Evolutionary conservation across 23 tunicate genomes (phyloP).

Genomic region (Corella eumyota): DNA sequence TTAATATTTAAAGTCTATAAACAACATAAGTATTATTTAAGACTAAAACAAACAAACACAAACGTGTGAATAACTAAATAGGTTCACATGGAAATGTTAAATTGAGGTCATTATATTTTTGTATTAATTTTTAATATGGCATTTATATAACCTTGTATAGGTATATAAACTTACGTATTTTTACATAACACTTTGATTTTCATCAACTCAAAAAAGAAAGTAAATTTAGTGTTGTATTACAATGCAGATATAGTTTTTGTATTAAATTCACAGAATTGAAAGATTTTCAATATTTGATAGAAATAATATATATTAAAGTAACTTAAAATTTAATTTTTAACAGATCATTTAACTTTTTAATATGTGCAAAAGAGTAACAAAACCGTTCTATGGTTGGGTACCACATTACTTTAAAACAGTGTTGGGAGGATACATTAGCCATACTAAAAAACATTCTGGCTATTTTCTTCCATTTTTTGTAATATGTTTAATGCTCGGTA

Average conservation of each 20-base stretch:
- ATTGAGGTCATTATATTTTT: too few relatives aligned
- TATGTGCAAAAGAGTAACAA: slow-evolving; percentile 10
- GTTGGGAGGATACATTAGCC: slow-evolving; percentile 8
- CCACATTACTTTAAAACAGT: slow-evolving; percentile 7
- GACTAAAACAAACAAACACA: too few relatives aligned
- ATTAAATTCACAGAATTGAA: not conserved
- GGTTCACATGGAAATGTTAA: too few relatives aligned
- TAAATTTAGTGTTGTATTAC: too few relatives aligned
- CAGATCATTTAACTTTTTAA: slow-evolving; percentile 6
- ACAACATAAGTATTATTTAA: too few relatives aligned
- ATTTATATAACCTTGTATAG: too few relatives aligned
- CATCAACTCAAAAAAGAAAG: too few relatives aligned
- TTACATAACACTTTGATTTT: too few relatives aligned
- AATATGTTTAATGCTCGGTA: not conserved
- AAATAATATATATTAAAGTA: not conserved
- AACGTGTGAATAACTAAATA: too few relatives aligned
- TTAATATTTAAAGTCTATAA: too few relatives aligned
- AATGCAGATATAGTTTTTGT: not conserved
- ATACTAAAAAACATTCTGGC: slow-evolving; percentile 9
- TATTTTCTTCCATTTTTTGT: slow-evolving; percentile 10
- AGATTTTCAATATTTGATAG: not conserved
- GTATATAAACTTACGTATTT: too few relatives aligned
- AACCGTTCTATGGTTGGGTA: slow-evolving; percentile 35
- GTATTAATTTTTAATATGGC: too few relatives aligned
- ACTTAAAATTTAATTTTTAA: not conserved